Evolutionary conservation across 1,140 invertebrate genomes (phyloP).

Genomic region (Microplitis demolitor): DNA sequence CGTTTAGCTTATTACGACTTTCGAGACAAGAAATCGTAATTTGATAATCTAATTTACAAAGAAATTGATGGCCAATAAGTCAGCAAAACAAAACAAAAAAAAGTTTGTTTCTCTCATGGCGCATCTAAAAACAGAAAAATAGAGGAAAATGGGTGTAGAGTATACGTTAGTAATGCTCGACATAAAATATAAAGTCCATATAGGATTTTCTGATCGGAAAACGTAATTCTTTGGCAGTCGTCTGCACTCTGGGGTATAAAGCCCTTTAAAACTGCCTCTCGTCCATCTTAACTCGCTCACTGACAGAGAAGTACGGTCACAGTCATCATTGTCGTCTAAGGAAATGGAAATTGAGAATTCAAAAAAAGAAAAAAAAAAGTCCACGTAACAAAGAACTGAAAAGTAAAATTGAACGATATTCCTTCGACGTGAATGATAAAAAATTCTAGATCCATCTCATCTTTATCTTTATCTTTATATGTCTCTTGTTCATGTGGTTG

Average conservation of each 20-base stretch:
- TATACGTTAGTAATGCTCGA: slow-evolving; percentile 16
- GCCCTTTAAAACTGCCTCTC: slow-evolving; percentile 22
- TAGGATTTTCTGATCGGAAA: background rate
- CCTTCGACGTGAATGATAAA: background rate
- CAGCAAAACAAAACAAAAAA: background rate
- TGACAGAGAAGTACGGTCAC: background rate
- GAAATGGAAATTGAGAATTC: background rate
- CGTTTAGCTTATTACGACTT: too few relatives aligned
- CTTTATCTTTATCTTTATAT: too few relatives aligned
- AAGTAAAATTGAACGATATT: background rate
- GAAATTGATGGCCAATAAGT: too few relatives aligned
- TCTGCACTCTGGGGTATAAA: slow-evolving; percentile 6
- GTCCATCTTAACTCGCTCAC: slow-evolving; percentile 8
- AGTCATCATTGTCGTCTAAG: background rate
- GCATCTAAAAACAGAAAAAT: background rate
- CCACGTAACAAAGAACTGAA: background rate
- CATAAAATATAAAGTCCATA: slow-evolving; percentile 11
- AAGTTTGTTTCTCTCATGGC: background rate
- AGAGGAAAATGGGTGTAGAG: background rate
- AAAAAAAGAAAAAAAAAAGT: background rate
- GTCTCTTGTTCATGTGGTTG: too few relatives aligned
- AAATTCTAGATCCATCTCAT: too few relatives aligned
- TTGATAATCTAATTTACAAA: too few relatives aligned
- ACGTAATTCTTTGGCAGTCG: slow-evolving; percentile 16
- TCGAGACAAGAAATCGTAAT: too few relatives aligned